A percentile compares a stretch with the other conserved stretches of the same genome.
Conservation (phyloP, 2,888 invertebrate genomes). For the Thysanoteuthis rhombus region DNA sequence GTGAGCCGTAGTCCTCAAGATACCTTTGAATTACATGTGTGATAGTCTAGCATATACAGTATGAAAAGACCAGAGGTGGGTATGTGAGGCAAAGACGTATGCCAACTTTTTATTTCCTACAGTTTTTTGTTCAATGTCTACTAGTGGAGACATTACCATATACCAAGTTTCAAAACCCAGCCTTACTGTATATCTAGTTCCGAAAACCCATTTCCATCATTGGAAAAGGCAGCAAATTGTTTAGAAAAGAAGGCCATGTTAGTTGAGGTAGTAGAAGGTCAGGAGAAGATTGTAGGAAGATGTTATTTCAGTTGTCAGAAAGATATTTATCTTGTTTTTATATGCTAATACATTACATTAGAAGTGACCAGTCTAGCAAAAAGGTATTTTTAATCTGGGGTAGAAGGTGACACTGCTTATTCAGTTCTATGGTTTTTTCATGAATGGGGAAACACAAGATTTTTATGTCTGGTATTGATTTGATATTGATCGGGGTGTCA, state of each 20-base stretch:
- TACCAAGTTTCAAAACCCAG: too few species aligned
- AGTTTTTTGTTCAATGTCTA: too few species aligned
- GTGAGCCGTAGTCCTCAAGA: too few species aligned
- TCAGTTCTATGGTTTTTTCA: background rate
- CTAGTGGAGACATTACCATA: too few species aligned
- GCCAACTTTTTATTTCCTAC: too few species aligned
- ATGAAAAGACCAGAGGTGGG: too few species aligned
- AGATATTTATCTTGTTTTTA: conserved; percentile 12
- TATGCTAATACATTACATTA: background rate
- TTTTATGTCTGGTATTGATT: background rate
- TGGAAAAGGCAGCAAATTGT: background rate
- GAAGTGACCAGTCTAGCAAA: background rate
- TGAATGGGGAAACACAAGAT: background rate
- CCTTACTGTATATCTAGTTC: too few species aligned
- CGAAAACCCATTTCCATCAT: too few species aligned
- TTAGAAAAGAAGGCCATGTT: background rate
- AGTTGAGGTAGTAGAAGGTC: background rate
- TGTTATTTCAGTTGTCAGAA: background rate
- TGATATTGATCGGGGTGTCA: background rate
- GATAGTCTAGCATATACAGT: too few species aligned
- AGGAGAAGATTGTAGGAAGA: background rate
- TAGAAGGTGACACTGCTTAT: background rate
- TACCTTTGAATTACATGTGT: too few species aligned
- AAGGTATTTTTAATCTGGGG: background rate
- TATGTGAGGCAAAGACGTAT: too few species aligned